These are phyloP conservation scores for Drosophila dives DNA, from an alignment of 2,888 invertebrate genomes.

Conservation along the genomic window DNA sequence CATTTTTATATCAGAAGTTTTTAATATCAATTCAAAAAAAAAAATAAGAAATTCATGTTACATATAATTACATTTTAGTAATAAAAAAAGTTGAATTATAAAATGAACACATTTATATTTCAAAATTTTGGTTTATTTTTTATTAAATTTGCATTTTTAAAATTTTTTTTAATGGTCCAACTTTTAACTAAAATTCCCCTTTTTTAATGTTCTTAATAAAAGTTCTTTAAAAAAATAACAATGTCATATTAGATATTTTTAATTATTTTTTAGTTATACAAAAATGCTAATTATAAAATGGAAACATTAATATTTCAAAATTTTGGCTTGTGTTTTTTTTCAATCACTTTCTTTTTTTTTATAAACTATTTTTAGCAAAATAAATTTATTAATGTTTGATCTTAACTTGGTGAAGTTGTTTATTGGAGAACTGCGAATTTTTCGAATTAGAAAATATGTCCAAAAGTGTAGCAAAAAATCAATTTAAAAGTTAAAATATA, in stretches of 20 bases:
- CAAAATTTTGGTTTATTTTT: background rate
- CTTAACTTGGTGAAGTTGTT: background rate
- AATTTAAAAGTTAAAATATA: too few species aligned
- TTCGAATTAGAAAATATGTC: background rate
- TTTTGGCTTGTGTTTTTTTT: too few species aligned
- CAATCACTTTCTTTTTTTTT: background rate
- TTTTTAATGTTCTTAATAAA: too few species aligned
- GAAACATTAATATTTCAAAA: too few species aligned
- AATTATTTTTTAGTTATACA: too few species aligned
- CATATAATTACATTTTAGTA: too few species aligned
- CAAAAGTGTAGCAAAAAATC: background rate
- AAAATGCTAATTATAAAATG: background rate
- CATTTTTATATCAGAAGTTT: background rate
- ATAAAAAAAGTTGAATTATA: too few species aligned
- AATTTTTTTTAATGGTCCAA: too few species aligned
- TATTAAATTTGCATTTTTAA: too few species aligned
- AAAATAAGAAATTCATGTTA: too few species aligned
- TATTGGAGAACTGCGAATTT: background rate
- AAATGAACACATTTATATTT: background rate
- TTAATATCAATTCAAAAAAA: background rate
- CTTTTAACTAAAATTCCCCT: too few species aligned
- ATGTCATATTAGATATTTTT: too few species aligned
- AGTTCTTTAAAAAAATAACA: background rate
- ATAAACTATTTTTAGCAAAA: background rate
- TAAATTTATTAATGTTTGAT: background rate